A percentile compares a stretch with the other conserved stretches of the same genome.
Conservation (phyloP, 2,113 vertebrate genomes). For the Alethe diademata region DNA sequence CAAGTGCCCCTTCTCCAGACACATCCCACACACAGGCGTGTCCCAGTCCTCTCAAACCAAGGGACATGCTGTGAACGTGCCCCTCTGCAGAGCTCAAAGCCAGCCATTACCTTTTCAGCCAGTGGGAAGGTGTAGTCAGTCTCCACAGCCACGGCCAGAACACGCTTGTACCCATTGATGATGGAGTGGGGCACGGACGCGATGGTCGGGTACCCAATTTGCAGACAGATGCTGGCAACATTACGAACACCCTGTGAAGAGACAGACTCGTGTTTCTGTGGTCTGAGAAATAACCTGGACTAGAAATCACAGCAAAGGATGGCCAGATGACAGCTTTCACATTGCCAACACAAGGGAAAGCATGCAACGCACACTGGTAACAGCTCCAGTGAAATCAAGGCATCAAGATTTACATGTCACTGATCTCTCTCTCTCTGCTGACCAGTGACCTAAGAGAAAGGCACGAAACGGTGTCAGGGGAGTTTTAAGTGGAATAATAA, state of each 20-base stretch:
- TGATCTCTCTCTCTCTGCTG: not conserved
- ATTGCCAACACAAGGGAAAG: rapidly evolving
- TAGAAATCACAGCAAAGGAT: rapidly evolving
- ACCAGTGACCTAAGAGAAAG: rapidly evolving
- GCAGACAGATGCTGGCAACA: conserved; percentile 93
- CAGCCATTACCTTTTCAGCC: conserved; percentile 90
- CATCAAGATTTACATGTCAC: not conserved
- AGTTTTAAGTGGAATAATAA: not conserved
- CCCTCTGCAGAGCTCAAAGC: not conserved
- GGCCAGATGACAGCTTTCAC: not conserved
- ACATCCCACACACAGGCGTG: rapidly evolving
- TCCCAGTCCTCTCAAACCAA: rapidly evolving
- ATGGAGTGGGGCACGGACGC: conserved; percentile 94
- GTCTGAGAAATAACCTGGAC: not conserved
- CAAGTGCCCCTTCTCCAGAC: not conserved
- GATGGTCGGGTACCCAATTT: conserved; percentile 96
- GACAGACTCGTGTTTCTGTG: not conserved
- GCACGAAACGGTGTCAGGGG: not conserved
- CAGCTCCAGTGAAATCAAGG: not conserved
- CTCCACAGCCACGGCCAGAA: conserved; percentile 92
- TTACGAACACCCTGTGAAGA: conserved; percentile 89
- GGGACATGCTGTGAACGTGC: rapidly evolving
- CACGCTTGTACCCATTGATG: conserved; percentile 94
- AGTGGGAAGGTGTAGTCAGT: conserved; percentile 94
- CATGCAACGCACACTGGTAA: rapidly evolving